Conservation (phyloP, 2,113 vertebrate species). For the Phaethornis superciliosus region DNA sequence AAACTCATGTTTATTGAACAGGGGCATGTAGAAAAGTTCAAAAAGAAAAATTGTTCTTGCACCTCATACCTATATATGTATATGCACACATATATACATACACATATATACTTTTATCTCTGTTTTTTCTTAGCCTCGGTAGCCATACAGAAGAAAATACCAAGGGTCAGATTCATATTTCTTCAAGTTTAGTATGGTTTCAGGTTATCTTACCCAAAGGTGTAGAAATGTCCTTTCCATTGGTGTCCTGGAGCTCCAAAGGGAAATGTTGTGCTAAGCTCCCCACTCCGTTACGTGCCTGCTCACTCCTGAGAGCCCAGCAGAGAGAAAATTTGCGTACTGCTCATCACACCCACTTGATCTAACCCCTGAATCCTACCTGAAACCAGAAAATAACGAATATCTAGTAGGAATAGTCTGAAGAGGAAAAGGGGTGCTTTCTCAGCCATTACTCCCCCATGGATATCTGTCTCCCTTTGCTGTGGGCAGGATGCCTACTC, state of each 20-base stretch:
- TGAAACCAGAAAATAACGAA: background rate
- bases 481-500: too few relatives aligned
- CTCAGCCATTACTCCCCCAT: background rate
- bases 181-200: background rate
- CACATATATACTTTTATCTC: background rate
- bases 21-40: background rate
- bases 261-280: background rate
- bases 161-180: background rate
- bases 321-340: constrained; percentile 66
- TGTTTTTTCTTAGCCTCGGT: background rate
- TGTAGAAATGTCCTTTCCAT: background rate
- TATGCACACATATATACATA: background rate
- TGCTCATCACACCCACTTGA: background rate
- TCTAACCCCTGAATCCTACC: background rate
- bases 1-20: background rate
- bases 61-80: background rate
- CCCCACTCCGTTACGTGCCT: background rate
- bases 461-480: background rate
- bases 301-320: background rate
- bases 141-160: background rate
- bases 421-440: background rate
- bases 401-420: background rate
- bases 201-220: constrained; percentile 29
- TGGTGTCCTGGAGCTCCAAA: background rate
- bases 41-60: background rate